Base-by-base conservation (phyloP, 2,797 vertebrate genomes). In the Podarcis lilfordi region DNA sequence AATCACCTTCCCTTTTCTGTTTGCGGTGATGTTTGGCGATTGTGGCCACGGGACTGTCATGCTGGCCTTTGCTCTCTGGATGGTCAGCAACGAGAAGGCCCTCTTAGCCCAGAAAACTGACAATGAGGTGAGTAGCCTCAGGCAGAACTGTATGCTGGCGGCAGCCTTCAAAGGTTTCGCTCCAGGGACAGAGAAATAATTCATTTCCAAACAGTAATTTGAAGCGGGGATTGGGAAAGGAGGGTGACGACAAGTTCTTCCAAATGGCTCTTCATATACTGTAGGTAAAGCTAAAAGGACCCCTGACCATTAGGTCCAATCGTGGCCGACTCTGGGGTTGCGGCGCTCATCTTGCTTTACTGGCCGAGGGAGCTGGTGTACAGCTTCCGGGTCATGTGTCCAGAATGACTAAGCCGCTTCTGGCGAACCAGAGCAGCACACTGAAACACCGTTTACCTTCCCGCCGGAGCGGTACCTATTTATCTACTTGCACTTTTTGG, bases 21-120 rank as follows among this genome's bases (percentile, higher is more conserved):
- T 98, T 25, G 98, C 98, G 2, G 97, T 98, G 92, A 98, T 98
- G 98, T 98, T 98, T 90, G 98, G 98, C 25, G 98, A 98, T 85
- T 97, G 96, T 43, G 97, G 97, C 5, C 97, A 98, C 0, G 97
- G 97, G 0, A 89, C 93, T 0, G 91, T 98, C 91, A 97, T 98
- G 97, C 72, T 97, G 29, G 93, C 93, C 80, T 97, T 97, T 0
- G 97, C 96, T 0, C 96, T 97, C 66, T 97, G 97, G 97, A 98
- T 98, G 97, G 92, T 98, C 80, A 80, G 96, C 23, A 97, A 97
- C 0, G 97, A 98, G 93, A 95, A 93, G 37, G 88, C 59, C 2
- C 91, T 98, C 85, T 94, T 97, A 9, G 89, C 96, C 74, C 95
- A 97, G 90, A 98, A 97, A 82, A 94, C 90, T 2, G 88, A 92